Base-by-base conservation (phyloP, 1,140 invertebrate genomes). In the Pseudomyrmex gracilis region DNA sequence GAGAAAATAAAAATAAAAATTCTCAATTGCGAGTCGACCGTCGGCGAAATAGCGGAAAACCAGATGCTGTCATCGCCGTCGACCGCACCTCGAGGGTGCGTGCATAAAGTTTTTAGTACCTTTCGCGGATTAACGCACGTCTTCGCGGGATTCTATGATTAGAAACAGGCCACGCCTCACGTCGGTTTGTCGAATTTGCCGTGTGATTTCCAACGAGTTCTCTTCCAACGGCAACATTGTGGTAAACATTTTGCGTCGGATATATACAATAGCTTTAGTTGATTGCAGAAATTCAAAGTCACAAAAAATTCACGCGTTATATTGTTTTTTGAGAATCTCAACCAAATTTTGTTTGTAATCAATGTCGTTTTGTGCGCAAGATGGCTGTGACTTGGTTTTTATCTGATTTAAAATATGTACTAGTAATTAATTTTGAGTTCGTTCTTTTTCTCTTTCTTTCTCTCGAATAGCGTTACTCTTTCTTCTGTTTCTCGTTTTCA, bases 91-190 rank as follows among this genome's bases (percentile, higher is more conserved):
- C 20, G 67, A 71, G 64, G 45, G 43, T n/a, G n/a, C 43, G 49
- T 58, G 43, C 43, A 82, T 71, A 87, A 67, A 71, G 51, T 71
- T 73, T 87, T 88, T 88, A 88, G 57, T 64, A 53, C 15, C 34
- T 34, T n/a, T 12, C 45, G 47, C 47, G 51, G 82, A 88, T 88
- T 87, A 88, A 88, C 70, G 74, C 57, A 80, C 53, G 67, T 87
- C n/a, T n/a, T 87, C 86, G 85, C 74, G 85, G 85, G 73, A 88
- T 80, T 83, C 82, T 87, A 84, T 87, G 82, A 87, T 87, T 88
- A 87, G 85, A 87, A 80, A 60, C 64, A 22, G 22, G 63, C 49
- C 85, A 88, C 85, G 82, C 85, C 74, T 49, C 64, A 24, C 22
- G 82, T 76, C 49, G 2, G 5, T n/a, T 20, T 43, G 58, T 78